phyloP scores from a whole-genome alignment of 2,797 vertebrate genomes.

The Pelodytes ibericus region DNA sequence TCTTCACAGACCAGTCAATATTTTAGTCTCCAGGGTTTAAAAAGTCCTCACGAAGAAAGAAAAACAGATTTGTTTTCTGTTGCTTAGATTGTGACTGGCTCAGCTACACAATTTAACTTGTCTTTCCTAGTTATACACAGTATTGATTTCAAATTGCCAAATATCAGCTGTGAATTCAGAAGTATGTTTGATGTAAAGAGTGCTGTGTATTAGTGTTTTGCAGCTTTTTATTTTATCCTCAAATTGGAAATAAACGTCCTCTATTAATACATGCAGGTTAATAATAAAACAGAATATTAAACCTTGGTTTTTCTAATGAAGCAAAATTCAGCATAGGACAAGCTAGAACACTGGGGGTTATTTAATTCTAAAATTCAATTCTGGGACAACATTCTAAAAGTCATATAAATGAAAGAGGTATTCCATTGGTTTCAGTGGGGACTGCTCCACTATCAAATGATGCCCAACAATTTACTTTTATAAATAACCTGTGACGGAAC shows the following conservation, averaged over 20 bases:
- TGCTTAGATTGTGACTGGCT: conserved; percentile 8
- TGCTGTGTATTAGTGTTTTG: background rate
- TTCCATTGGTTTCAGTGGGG: no score
- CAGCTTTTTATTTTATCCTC: background rate
- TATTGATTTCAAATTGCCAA: conserved; percentile 39
- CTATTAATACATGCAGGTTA: background rate
- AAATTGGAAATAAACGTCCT: background rate
- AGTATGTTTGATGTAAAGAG: background rate
- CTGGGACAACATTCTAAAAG: no score
- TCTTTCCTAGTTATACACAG: conserved; percentile 33
- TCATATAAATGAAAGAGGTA: no score
- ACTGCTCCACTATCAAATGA: no score
- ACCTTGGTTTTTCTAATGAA: background rate
- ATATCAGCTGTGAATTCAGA: conserved; percentile 1
- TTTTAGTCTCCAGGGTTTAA: conserved; percentile 42
- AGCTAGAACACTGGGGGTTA: no score
- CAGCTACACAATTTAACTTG: conserved; percentile 26
- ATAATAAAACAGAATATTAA: background rate
- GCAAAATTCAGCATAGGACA: no score
- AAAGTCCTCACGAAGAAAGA: conserved; percentile 21
- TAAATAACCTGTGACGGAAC: no score
- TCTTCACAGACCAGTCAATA: conserved; percentile 44
- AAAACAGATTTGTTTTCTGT: conserved; percentile 26
- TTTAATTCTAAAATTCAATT: no score
- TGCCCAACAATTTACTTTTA: no score